Conservation (phyloP, 30 jellyfish, hydroid and myxozoan species). For the Turritopsis rubra region DNA sequence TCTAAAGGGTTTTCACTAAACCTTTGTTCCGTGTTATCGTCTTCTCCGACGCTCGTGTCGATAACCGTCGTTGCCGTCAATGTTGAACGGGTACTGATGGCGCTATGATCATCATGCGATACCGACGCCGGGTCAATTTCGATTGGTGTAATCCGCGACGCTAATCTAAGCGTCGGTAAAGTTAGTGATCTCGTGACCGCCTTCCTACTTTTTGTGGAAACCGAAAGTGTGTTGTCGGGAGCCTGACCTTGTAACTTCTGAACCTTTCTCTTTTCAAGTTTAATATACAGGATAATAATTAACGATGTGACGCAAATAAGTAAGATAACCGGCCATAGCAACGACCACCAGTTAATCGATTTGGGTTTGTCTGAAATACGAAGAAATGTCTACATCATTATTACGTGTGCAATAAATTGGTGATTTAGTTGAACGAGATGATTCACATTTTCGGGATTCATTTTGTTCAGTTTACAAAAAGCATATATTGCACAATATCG, state of each 20-base stretch:
- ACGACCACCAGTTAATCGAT: background rate
- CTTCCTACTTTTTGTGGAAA: no score
- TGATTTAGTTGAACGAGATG: no score
- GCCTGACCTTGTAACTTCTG: no score
- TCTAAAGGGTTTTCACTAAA: no score
- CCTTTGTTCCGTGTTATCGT: background rate
- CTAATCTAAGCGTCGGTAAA: background rate
- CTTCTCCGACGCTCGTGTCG: background rate
- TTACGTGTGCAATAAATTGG: background rate
- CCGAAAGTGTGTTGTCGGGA: background rate
- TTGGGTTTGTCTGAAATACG: background rate
- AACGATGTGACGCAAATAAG: background rate
- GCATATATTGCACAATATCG: background rate
- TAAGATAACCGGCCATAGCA: background rate
- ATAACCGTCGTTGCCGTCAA: background rate
- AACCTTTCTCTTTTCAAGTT: background rate
- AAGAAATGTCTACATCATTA: no score
- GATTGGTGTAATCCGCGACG: background rate
- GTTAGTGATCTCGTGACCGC: background rate
- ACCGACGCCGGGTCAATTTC: background rate
- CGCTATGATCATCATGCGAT: background rate
- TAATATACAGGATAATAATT: no score
- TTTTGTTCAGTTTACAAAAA: background rate
- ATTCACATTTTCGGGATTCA: no score
- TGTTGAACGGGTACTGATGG: background rate